Evolutionary conservation across 2,797 vertebrate genomes (phyloP), one percentile per base, ranked within the genome.

Genomic region (Paedocypris micromegethes): DNA sequence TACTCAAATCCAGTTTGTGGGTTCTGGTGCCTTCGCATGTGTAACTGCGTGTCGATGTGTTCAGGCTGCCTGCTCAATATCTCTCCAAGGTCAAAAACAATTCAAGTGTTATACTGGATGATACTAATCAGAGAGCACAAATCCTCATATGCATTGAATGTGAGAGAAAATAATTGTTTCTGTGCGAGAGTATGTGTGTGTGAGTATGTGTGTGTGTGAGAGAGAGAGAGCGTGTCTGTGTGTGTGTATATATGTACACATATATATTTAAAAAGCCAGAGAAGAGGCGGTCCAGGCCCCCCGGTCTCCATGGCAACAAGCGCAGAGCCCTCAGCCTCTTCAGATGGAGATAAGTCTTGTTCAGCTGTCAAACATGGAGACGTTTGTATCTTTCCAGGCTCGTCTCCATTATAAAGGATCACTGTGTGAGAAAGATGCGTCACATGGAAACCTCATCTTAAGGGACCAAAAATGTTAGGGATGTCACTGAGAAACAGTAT

Each of bases 11-110:
- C 86, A 83, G 84, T 84, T 85, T 88, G 89, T 87, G 86, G 89
- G 85, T 87, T 79, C 81, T 87, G 80, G 86, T 90, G 89, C 90
- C 86, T 90, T 84, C 86, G 90, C 91, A 92, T 93, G 90, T 79
- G 78, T 82, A 91, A 78, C 84, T 85, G 90, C 85, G 83, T 81
- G 85, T 82, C 72, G 78, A 70, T 56, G 82, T 86, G 86, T 81
- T 86, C 81, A 64, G 85, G 85, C 86, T 86, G 83, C 83, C 82
- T 88, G 85, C 84, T 85, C 81, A 87, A 68, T 80, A 78, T 83
- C 83, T 86, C 80, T 75, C 52, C 72, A 61, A 78, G 44, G 38
- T 74, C 74, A 73, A 85, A 80, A 83, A 68, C 23, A 77, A 79
- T 58, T 81, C 55, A 43, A 77, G 73, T 86, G 78, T 81, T 81